Conservation (phyloP, 2,797 vertebrate genomes). For the Tragelaphus oryx region DNA sequence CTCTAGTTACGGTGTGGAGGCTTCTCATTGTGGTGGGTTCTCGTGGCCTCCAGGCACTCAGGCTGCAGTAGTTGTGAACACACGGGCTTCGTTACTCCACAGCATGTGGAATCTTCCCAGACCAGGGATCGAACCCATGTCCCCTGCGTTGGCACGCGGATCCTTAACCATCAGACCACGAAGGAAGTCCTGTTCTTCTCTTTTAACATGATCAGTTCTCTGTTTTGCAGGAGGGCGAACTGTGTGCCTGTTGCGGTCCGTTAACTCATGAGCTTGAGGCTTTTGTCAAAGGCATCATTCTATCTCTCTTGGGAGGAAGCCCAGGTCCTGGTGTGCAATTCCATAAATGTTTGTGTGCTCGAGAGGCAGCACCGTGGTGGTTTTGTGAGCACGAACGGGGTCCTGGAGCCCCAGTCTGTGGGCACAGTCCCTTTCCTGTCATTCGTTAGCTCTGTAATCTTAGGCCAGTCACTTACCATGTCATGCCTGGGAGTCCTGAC, state of each 20-base stretch:
- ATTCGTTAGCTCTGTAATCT: not conserved
- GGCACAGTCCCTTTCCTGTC: not conserved
- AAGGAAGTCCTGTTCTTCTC: not conserved
- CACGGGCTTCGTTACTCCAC: rapidly evolving
- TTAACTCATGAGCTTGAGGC: not conserved
- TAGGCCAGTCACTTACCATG: not conserved
- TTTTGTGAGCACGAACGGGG: not conserved
- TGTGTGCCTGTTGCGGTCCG: rapidly evolving
- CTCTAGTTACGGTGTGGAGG: rapidly evolving
- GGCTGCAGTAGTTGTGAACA: not conserved
- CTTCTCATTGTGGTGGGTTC: not conserved
- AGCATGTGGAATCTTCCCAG: not conserved
- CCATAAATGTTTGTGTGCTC: not conserved
- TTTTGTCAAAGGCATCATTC: not conserved
- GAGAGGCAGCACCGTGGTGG: not conserved
- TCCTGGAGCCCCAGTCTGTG: not conserved
- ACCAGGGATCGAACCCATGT: not conserved
- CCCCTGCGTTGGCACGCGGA: not conserved
- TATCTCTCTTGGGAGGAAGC: not conserved
- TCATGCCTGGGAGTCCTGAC: not conserved
- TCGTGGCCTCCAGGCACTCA: not conserved
- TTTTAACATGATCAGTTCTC: not conserved
- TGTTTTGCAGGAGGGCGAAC: not conserved
- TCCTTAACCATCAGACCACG: not conserved
- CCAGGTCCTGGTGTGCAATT: not conserved